These are phyloP conservation scores for Aleiodes testaceus DNA, from an alignment of 2,888 invertebrate genomes.

Conservation along the genomic window DNA sequence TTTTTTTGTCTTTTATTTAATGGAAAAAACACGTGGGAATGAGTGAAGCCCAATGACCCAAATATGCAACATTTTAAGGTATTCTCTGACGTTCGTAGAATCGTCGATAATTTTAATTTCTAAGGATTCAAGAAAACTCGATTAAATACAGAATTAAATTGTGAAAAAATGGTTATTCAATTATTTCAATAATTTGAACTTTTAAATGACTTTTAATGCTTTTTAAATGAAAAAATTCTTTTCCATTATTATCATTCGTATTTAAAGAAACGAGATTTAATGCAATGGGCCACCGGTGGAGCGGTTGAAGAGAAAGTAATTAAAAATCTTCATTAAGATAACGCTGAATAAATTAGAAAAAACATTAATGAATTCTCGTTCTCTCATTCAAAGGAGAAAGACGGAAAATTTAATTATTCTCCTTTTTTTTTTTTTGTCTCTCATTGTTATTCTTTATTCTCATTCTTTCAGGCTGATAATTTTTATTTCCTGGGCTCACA, in stretches of 20 bases:
- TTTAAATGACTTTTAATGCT: conserved; percentile 36
- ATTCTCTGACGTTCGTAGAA: conserved; percentile 49
- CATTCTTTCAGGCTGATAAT: conserved; percentile 5
- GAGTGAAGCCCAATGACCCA: conserved; percentile 51
- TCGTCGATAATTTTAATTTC: conserved; percentile 22
- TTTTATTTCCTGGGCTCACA: not conserved
- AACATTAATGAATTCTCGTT: conserved; percentile 47
- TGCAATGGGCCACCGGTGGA: conserved; percentile 37
- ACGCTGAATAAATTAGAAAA: conserved; percentile 65
- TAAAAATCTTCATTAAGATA: conserved; percentile 64
- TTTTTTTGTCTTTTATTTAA: conserved; percentile 33
- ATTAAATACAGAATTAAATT: not conserved
- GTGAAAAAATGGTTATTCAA: conserved; percentile 9
- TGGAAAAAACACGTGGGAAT: conserved; percentile 18
- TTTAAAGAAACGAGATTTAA: conserved; percentile 38
- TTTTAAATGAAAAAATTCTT: conserved; percentile 41
- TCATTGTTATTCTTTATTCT: not conserved
- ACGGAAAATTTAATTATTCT: conserved; percentile 5
- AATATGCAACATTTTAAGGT: conserved; percentile 49
- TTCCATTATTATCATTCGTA: conserved; percentile 29
- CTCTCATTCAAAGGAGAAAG: conserved; percentile 9
- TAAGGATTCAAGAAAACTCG: conserved; percentile 32
- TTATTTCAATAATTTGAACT: conserved; percentile 15
- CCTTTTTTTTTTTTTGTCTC: conserved; percentile 2
- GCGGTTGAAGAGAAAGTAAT: conserved; percentile 54